phyloP scores from a whole-genome alignment of 2,113 vertebrate genomes.

The Casuarius casuarius region DNA sequence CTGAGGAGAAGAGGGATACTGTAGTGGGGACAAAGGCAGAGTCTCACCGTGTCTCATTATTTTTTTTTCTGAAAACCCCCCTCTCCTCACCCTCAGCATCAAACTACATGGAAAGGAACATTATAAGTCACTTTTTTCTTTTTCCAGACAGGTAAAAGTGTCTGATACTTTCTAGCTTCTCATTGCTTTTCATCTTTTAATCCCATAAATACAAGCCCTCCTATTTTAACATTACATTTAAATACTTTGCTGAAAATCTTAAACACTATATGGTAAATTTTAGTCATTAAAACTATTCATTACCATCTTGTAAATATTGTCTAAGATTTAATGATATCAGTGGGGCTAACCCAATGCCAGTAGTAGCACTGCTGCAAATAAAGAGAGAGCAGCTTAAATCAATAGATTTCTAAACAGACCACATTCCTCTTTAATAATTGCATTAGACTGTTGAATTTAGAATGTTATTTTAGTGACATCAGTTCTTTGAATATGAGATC shows the following conservation, averaged over 20 bases:
- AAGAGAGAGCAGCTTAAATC: not conserved
- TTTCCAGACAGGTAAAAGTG: not conserved
- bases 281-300: not conserved
- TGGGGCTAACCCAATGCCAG: not conserved
- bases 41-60: not conserved
- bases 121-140: not conserved
- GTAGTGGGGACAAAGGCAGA: not conserved
- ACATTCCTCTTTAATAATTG: not conserved
- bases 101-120: not conserved
- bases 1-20: not conserved
- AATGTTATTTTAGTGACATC: not conserved
- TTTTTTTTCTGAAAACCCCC: not conserved
- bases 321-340: not conserved
- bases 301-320: not conserved
- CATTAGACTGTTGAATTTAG: not conserved
- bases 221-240: not conserved
- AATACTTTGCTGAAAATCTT: not conserved
- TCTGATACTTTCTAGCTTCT: not conserved
- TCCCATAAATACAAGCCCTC: not conserved
- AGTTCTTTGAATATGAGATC: conserved; percentile 4
- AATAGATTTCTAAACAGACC: not conserved
- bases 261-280: not conserved
- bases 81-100: not conserved
- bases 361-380: not conserved
- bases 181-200: not conserved